These are phyloP conservation scores for Stictonetta naevosa DNA, from an alignment of 2,113 vertebrate species.

Conservation along the genomic window DNA sequence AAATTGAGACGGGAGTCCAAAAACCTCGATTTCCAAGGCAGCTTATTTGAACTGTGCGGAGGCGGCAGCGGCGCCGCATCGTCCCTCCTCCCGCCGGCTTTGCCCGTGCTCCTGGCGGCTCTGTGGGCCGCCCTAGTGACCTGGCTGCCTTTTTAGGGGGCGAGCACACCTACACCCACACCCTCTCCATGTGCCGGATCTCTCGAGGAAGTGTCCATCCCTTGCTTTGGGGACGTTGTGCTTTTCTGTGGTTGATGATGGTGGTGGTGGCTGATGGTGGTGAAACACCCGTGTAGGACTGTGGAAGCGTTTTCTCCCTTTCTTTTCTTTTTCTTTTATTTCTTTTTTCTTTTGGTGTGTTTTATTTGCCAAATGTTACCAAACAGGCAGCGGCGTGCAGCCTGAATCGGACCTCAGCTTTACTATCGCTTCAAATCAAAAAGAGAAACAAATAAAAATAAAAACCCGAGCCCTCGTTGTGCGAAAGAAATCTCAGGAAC, in stretches of 20 bases:
- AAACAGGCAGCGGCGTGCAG: slow-evolving; percentile 77
- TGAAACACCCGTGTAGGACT: slow-evolving; percentile 77
- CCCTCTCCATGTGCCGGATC: slow-evolving; percentile 76
- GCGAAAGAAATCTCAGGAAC: slow-evolving; percentile 87
- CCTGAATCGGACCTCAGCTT: slow-evolving; percentile 84
- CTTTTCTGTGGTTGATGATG: slow-evolving; percentile 78
- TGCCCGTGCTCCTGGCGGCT: slow-evolving; percentile 81
- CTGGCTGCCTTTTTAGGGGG: slow-evolving; percentile 89
- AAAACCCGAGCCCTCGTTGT: slow-evolving; percentile 74
- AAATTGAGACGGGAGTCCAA: slow-evolving; percentile 97
- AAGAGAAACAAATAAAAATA: background rate
- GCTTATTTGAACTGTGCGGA: slow-evolving; percentile 96
- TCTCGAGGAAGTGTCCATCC: slow-evolving; percentile 74
- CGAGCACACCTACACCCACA: slow-evolving; percentile 58
- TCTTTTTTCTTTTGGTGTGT: slow-evolving; percentile 55
- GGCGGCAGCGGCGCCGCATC: slow-evolving; percentile 82
- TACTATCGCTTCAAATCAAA: slow-evolving; percentile 75
- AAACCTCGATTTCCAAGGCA: slow-evolving; percentile 96
- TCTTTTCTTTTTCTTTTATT: background rate
- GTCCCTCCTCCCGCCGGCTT: slow-evolving; percentile 70
- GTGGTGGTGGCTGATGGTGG: slow-evolving; percentile 47
- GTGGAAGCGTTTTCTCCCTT: slow-evolving; percentile 65
- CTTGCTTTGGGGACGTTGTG: slow-evolving; percentile 70
- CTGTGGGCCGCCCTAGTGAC: slow-evolving; percentile 86
- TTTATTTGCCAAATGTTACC: slow-evolving; percentile 83